Conservation (phyloP, 2,888 invertebrate genomes). For the Seira musarum region DNA sequence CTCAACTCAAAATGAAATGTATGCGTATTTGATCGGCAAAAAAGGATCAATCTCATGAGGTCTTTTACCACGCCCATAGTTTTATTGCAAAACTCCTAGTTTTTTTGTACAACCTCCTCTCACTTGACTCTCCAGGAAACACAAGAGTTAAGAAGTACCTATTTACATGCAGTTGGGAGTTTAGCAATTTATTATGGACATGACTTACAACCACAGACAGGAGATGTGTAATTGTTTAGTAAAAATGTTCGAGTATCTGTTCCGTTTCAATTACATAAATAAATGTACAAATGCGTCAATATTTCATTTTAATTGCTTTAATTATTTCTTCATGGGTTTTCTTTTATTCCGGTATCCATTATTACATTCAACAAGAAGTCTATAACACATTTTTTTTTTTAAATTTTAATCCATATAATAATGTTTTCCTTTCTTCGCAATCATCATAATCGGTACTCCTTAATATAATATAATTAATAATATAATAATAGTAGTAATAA, state of each 20-base stretch:
- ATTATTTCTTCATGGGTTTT: slow-evolving; percentile 5
- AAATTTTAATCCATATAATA: slow-evolving; percentile 40
- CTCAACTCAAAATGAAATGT: neutral
- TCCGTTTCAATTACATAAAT: too few relatives aligned
- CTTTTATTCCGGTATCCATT: slow-evolving; percentile 38
- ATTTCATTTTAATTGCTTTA: too few relatives aligned
- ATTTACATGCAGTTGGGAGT: too few relatives aligned
- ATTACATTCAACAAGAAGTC: slow-evolving; percentile 59
- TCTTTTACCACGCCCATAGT: neutral
- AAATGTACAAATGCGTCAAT: too few relatives aligned
- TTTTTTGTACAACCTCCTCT: too few relatives aligned
- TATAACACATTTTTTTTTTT: slow-evolving; percentile 50
- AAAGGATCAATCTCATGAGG: neutral
- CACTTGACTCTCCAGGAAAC: too few relatives aligned
- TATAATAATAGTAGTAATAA: slow-evolving; percentile 45
- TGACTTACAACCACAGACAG: too few relatives aligned
- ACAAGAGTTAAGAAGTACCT: too few relatives aligned
- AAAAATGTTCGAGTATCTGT: too few relatives aligned
- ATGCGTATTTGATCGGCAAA: neutral
- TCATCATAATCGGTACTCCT: slow-evolving; percentile 5
- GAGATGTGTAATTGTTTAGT: too few relatives aligned
- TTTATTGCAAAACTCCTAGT: too few relatives aligned
- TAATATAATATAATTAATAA: slow-evolving; percentile 31
- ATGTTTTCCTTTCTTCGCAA: slow-evolving; percentile 11
- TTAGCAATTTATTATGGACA: too few relatives aligned